Conservation (phyloP, 2,888 invertebrate species). For the Leucophenga montana region DNA sequence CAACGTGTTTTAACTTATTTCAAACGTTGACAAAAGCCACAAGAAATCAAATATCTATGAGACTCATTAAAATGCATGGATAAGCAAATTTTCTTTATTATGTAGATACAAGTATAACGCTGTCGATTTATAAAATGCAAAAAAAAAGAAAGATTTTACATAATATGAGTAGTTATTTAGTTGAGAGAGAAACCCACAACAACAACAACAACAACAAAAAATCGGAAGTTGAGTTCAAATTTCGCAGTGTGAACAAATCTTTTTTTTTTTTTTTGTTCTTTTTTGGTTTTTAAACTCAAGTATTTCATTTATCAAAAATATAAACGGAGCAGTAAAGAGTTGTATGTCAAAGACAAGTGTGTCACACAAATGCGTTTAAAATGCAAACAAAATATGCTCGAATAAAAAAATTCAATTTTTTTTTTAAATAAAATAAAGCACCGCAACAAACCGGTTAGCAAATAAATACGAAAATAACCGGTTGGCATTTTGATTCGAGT, state of each 20-base stretch:
- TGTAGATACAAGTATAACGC: background rate
- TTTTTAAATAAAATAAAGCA: conserved; percentile 7
- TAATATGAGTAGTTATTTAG: no score
- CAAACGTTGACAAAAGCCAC: no score
- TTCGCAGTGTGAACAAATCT: background rate
- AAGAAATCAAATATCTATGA: no score
- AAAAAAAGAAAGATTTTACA: background rate
- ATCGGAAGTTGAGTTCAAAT: conserved; percentile 11
- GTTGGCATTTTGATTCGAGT: conserved; percentile 9
- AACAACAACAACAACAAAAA: no score
- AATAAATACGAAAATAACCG: conserved; percentile 11
- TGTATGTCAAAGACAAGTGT: background rate
- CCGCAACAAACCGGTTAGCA: background rate
- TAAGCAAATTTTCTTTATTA: background rate
- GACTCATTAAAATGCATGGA: conserved; percentile 2
- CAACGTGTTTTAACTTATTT: no score
- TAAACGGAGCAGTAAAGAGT: background rate
- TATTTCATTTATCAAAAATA: background rate
- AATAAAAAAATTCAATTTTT: conserved; percentile 7
- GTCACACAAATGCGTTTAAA: conserved; percentile 21
- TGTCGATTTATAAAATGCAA: background rate
- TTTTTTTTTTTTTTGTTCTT: no score
- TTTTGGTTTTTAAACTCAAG: no score
- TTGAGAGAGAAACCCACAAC: no score
- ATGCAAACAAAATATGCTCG: conserved; percentile 17